Evolutionary conservation across 2,113 vertebrate genomes (phyloP), one percentile per base, ranked within the genome.

Genomic region (Cercocebus atys): DNA sequence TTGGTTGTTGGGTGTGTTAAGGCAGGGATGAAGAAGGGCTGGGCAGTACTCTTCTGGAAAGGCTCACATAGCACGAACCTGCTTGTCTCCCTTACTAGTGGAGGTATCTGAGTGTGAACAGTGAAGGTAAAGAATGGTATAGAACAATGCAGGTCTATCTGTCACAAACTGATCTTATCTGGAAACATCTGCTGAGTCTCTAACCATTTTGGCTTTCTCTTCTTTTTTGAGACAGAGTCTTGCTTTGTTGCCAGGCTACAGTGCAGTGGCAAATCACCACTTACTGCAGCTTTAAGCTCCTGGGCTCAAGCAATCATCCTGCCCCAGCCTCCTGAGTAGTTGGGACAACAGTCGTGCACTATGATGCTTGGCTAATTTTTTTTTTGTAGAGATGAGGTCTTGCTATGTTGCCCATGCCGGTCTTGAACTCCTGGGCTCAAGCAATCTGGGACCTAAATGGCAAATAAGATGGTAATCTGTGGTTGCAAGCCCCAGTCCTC

Each of bases 401-500:
- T 64, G 61, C 61, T 64, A 32, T 64, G 12, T 64, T 64, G 61
- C 27, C 12, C 27, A 64, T 27, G 27, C 61, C 32, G 61, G 61
- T 30, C 61, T 32, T 64, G 27, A 64, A 64, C 61, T 64, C 61
- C 61, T 32, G 27, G 61, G 27, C 12, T 64, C 61, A 64, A 64
- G 27, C 27, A 35, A 17, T 35, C 66, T 35, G 7, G 32, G 32
- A 47, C 47, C 70, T 35, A 88, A 70, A 61, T 75, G 32, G 45
- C 88, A 95, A 95, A 10, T 17, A 64, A 75, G 61, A 92, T 76
- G 70, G 6, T 55, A 35, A 61, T 91, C 55, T 96, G 80, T 68
- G 8, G 45, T 32, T 18, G 25, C 18, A 72, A 70, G 55, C 27
- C 23, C 30, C 30, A 52, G 2, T 47, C 79, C 25, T 93, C 38